Evolutionary conservation across 2,888 invertebrate genomes (phyloP).

Genomic region (Gasteruption jaculator): DNA sequence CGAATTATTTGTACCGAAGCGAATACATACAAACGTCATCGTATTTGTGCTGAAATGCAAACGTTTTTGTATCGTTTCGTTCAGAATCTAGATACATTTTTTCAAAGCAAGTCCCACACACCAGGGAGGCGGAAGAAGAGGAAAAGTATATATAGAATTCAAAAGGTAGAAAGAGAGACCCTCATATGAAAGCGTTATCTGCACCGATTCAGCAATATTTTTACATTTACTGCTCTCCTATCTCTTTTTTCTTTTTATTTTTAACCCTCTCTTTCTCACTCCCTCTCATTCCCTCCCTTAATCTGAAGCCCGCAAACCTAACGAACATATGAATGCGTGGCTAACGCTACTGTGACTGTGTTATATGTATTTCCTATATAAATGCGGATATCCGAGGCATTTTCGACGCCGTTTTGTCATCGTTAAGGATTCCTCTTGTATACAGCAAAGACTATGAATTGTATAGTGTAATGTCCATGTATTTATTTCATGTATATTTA

Average conservation of each 20-base stretch:
- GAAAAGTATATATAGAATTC: slow-evolving; percentile 8
- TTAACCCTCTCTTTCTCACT: slow-evolving; percentile 24
- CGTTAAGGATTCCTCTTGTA: no score
- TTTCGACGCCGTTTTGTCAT: no score
- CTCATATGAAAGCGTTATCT: slow-evolving; percentile 45
- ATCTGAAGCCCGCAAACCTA: slow-evolving; percentile 44
- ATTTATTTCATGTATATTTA: no score
- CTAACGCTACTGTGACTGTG: no score
- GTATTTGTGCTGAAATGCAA: slow-evolving; percentile 36
- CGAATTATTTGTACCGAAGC: no score
- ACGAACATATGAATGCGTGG: slow-evolving; percentile 39
- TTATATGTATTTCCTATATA: no score
- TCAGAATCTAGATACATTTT: slow-evolving; percentile 39
- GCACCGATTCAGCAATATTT: slow-evolving; percentile 48
- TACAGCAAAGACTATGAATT: no score
- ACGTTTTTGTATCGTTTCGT: slow-evolving; percentile 40
- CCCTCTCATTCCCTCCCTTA: slow-evolving; percentile 27
- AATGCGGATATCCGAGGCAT: no score
- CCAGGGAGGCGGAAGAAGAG: slow-evolving; percentile 14
- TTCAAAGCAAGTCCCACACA: slow-evolving; percentile 38
- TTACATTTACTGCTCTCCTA: slow-evolving; percentile 38
- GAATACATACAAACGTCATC: no score
- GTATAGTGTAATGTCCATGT: no score
- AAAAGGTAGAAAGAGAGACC: slow-evolving; percentile 19
- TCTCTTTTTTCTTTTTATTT: slow-evolving; percentile 16